These are phyloP conservation scores for Ceratina japonica DNA, from an alignment of 1,140 invertebrate species.

Conservation along the genomic window DNA sequence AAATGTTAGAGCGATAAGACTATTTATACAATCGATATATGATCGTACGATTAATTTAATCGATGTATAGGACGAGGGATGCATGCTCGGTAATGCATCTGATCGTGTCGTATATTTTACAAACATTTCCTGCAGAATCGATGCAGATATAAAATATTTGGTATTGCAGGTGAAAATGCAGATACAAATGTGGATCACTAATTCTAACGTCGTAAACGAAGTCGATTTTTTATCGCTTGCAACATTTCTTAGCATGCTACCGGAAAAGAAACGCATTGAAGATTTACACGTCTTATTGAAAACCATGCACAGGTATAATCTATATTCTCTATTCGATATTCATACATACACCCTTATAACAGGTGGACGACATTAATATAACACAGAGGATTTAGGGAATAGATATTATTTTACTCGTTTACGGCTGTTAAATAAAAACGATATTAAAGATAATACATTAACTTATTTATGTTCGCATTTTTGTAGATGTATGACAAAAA, in stretches of 20 bases:
- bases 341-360: conserved; percentile 27
- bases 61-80: background rate
- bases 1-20: background rate
- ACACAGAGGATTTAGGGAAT: conserved; percentile 43
- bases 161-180: conserved; percentile 72
- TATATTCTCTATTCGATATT: conserved; percentile 23
- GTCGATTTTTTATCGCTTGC: conserved; percentile 75
- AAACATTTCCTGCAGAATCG: conserved; percentile 3
- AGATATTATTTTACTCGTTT: conserved; percentile 56
- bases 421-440: conserved; percentile 67
- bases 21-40: no score
- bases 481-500: conserved; percentile 75
- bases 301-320: conserved; percentile 75
- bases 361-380: conserved; percentile 52
- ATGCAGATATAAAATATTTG: conserved; percentile 47
- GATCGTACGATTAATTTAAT: background rate
- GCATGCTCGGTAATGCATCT: conserved; percentile 8
- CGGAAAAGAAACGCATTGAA: conserved; percentile 71
- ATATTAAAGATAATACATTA: conserved; percentile 69
- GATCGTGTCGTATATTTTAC: background rate
- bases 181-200: conserved; percentile 74
- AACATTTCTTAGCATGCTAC: conserved; percentile 75
- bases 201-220: conserved; percentile 71
- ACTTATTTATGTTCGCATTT: conserved; percentile 64
- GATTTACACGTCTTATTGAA: conserved; percentile 75